Base-by-base conservation (phyloP, 2,797 vertebrate species). In the Bovichtus variegatus region DNA sequence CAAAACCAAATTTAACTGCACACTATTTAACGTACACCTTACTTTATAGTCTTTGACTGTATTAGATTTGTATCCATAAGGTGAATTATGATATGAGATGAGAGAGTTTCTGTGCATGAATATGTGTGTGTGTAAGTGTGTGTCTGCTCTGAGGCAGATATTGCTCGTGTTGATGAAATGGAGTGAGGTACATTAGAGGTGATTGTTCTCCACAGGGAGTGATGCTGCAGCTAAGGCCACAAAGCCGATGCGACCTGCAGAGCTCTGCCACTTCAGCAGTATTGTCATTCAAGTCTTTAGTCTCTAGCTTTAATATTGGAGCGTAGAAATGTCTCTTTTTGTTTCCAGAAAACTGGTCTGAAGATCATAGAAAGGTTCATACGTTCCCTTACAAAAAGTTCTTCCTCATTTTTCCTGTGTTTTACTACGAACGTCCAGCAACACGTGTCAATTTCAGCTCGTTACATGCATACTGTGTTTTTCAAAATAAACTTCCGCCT, bases 201-300 rank as follows among this genome's bases (percentile, higher is more conserved):
- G 62, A 74, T 73, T 70, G 53, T 75, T 82, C 63, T 76, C 71
- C 47, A 55, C 23, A 6, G 60, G 53, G 55, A 58, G 61, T 46
- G 65, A 57, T 65, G 68, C 74, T 60, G 57, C 50, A 29, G 44
- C 43, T 31, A 47, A 71, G 53, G 71, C 53, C 68, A 71, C 65
- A 75, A 76, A 82, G 55, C 31, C 5, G 15, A 66, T 31, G 0
- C 54, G 76, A 76, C 74, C 49, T 57, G 59, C 13, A 16, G 62
- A 71, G 47, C 60, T 59, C 38, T 36, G 18, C 36, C 64, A 60
- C 57, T 66, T 70, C 10, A 50, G 62, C 62, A 23, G 12, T 38
- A 23, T n/a, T n/a, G 18, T 57, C 19, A 9, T 44, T 58, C n/a
- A n/a, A n/a, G 43, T 46, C 82, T 81, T 64, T 41, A 44, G 40